These are phyloP conservation scores for Exocentrus adspersus DNA, from an alignment of 2,888 invertebrate genomes.

Conservation along the genomic window DNA sequence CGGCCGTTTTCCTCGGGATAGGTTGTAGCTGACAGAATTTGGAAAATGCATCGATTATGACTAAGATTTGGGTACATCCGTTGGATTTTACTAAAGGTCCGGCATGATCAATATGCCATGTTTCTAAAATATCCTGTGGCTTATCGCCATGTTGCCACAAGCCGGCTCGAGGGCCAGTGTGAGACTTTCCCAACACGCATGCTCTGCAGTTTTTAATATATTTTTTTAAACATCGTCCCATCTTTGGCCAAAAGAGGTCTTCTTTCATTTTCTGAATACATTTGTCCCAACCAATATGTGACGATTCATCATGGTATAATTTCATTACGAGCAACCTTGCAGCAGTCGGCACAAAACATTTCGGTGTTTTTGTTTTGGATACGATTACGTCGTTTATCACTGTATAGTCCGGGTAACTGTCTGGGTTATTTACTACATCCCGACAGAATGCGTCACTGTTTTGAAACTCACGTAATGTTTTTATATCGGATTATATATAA, in stretches of 20 bases:
- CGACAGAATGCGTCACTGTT: no score
- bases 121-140: slow-evolving; percentile 33
- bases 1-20: slow-evolving; percentile 20
- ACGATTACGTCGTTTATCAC: not conserved
- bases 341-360: not conserved
- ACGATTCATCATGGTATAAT: not conserved
- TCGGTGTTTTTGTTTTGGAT: not conserved
- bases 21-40: slow-evolving; percentile 28
- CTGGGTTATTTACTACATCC: not conserved
- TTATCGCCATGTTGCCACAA: slow-evolving; percentile 39
- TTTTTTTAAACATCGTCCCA: not conserved
- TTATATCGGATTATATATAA: no score
- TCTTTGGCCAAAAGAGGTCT: not conserved
- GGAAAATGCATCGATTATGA: slow-evolving; percentile 31
- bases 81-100: slow-evolving; percentile 34
- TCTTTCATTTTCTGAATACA: no score
- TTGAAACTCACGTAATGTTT: no score
- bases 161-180: slow-evolving; percentile 36
- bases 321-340: not conserved
- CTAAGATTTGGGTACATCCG: not conserved
- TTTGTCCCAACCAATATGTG: no score
- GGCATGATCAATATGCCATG: slow-evolving; percentile 43
- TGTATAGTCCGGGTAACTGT: not conserved
- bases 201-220: not conserved
- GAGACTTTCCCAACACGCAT: slow-evolving; percentile 32